Evolutionary conservation across 2,113 vertebrate genomes (phyloP).

Genomic region (Cygnus atratus): DNA sequence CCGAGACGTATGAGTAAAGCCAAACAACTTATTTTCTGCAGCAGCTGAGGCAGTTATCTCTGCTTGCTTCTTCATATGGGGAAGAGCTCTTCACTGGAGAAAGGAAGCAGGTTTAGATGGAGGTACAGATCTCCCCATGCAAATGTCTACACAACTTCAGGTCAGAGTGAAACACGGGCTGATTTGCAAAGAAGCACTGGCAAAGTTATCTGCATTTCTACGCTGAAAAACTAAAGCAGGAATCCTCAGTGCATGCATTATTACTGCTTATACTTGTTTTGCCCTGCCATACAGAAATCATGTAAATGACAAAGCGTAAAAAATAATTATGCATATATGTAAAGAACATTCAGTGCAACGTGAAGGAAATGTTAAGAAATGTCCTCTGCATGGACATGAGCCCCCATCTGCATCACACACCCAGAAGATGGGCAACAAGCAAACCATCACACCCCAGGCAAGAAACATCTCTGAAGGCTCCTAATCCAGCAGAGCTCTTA

Average conservation of each 20-base stretch:
- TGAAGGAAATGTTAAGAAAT: neutral
- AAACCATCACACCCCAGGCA: neutral
- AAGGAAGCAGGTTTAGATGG: neutral
- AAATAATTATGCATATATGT: neutral
- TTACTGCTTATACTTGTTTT: fast-evolving
- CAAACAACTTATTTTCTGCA: neutral
- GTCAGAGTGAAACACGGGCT: neutral
- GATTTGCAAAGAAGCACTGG: neutral
- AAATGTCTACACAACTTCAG: neutral
- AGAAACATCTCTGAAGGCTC: neutral
- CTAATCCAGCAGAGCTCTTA: neutral
- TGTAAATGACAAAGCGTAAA: neutral
- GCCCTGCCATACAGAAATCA: neutral
- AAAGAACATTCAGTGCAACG: neutral
- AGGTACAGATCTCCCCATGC: neutral
- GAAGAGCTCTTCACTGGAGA: neutral
- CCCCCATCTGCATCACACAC: neutral
- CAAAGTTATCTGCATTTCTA: neutral
- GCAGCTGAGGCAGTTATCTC: neutral
- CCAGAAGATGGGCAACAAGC: neutral
- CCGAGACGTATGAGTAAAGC: neutral
- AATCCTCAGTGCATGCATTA: fast-evolving
- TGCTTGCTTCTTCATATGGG: neutral
- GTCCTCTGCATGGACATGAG: neutral
- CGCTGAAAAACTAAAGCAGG: neutral